phyloP scores from a whole-genome alignment of 2,888 invertebrate genomes.

The Odontomyia ornata region DNA sequence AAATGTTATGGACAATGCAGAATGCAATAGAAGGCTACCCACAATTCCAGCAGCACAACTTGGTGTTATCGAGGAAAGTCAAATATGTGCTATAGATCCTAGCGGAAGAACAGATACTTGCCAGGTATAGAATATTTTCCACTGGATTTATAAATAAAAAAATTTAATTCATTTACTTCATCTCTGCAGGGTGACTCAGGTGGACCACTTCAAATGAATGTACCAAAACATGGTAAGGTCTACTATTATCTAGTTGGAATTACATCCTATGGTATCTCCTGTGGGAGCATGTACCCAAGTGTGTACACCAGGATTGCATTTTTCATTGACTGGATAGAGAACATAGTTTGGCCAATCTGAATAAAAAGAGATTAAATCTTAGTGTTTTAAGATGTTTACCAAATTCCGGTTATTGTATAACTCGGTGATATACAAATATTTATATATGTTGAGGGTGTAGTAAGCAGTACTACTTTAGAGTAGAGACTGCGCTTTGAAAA shows the following conservation, averaged over 20 bases:
- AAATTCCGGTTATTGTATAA: too few species aligned
- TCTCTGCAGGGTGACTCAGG: slow-evolving; percentile 55
- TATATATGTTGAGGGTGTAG: too few species aligned
- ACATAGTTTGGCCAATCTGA: slow-evolving; percentile 22
- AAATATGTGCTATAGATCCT: slow-evolving; percentile 60
- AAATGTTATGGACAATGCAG: slow-evolving; percentile 57
- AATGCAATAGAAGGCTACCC: slow-evolving; percentile 57
- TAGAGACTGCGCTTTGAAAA: too few species aligned
- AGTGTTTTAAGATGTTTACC: too few species aligned
- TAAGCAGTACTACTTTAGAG: too few species aligned
- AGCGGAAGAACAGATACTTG: slow-evolving; percentile 59
- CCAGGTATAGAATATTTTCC: slow-evolving; percentile 54
- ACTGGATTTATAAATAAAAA: neutral
- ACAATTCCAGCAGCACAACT: slow-evolving; percentile 43
- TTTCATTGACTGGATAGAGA: slow-evolving; percentile 49
- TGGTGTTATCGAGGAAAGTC: slow-evolving; percentile 52
- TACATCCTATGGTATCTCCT: slow-evolving; percentile 52
- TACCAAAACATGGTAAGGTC: slow-evolving; percentile 38
- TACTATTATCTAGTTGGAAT: slow-evolving; percentile 51
- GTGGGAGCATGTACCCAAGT: slow-evolving; percentile 48
- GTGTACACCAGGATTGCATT: slow-evolving; percentile 49
- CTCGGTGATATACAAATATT: too few species aligned
- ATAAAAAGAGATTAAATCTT: neutral
- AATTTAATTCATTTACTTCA: neutral
- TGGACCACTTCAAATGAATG: slow-evolving; percentile 51